These are phyloP conservation scores for Drosophila bipectinata DNA, from an alignment of 1,140 invertebrate species.

Conservation along the genomic window DNA sequence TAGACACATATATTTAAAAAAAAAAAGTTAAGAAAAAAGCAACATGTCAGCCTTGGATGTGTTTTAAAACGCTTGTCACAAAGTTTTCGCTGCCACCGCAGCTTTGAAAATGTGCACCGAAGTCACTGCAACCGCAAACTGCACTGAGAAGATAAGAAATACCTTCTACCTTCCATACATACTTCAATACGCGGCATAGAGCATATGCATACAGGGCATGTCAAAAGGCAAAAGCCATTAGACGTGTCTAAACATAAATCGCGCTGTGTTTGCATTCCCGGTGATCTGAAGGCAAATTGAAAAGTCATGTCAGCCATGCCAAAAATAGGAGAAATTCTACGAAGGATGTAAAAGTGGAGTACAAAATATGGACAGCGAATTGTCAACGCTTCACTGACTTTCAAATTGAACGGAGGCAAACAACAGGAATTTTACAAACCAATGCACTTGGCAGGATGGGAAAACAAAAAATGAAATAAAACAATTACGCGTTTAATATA, in stretches of 20 bases:
- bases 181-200: neutral
- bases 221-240: conserved; percentile 40
- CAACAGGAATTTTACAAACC: conserved; percentile 74
- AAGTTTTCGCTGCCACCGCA: conserved; percentile 48
- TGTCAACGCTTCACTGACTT: conserved; percentile 54
- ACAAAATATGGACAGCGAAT: conserved; percentile 48
- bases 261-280: conserved; percentile 25
- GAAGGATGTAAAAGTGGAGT: conserved; percentile 6
- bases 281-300: conserved; percentile 52
- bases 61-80: conserved; percentile 74
- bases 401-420: conserved; percentile 60
- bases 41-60: conserved; percentile 56
- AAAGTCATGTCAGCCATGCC: conserved; percentile 64
- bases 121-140: conserved; percentile 26
- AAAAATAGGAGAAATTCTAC: conserved; percentile 19
- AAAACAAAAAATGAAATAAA: conserved; percentile 48
- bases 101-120: conserved; percentile 43
- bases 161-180: conserved; percentile 8
- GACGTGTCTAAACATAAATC: conserved; percentile 33
- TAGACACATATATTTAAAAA: conserved; percentile 25
- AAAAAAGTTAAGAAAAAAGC: conserved; percentile 4
- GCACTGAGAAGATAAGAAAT: conserved; percentile 57
- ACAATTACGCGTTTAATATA: conserved; percentile 80
- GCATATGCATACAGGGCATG: conserved; percentile 23
- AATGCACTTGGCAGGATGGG: conserved; percentile 67